Base-by-base conservation (phyloP, 1,140 invertebrate species). In the Asobara japonica region DNA sequence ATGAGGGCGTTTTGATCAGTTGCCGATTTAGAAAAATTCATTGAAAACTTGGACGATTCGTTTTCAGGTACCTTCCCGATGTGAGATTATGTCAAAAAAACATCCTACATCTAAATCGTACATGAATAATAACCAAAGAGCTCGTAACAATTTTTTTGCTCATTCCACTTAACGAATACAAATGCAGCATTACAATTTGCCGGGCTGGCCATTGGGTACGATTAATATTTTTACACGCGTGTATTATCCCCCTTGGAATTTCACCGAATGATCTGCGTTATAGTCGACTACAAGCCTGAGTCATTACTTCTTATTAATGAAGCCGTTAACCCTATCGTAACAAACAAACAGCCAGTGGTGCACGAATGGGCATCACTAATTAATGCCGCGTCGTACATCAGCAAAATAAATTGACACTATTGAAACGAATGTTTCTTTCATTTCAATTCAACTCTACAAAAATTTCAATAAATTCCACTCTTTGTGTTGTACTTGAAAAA, bases 121-220 rank as follows among this genome's bases (percentile, higher is more conserved):
- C n/a, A n/a, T n/a, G n/a, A n/a, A n/a, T n/a, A n/a, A n/a, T n/a
- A n/a, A n/a, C n/a, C 18, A 51, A 8, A 22, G 51, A 27, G 1
- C 18, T 25, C 18, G 3, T 69, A 69, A 69, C 41, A 72, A 72
- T 73, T 71, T 69, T n/a, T n/a, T 65, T 67, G 64, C 71, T 31
- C 60, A 67, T 71, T 66, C 25, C 70, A 29, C 75, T 77, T 84
- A 84, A 84, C 82, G 82, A 84, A 83, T 84, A 84, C 77, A 84
- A 84, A 84, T 84, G 81, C 73, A 76, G 75, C 22, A 56, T 56
- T 56, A 56, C 51, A 81, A 82, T 82, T 84, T 79, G 51, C 25
- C 25, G 20, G n/a, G n/a, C n/a, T n/a, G n/a, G n/a, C n/a, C n/a
- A 56, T 18, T 56, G 51, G 18, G 22, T 8, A 27, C 22, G n/a